Conservation (phyloP, 1,140 invertebrate genomes). For the Hydropsyche tenuis region DNA sequence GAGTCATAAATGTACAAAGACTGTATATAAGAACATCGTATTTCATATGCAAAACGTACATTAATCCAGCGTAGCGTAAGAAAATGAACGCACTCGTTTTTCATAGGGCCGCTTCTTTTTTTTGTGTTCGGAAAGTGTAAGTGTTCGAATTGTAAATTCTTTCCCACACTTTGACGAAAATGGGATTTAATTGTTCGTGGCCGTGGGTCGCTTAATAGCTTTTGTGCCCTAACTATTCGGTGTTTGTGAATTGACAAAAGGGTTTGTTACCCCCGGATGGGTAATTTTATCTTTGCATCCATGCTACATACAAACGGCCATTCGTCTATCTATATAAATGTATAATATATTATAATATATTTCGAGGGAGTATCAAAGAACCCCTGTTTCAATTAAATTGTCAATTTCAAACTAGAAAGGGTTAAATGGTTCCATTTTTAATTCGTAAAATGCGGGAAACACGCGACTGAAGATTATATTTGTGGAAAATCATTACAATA, state of each 20-base stretch:
- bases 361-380: conserved; percentile 36
- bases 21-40: background rate
- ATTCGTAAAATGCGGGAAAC: conserved; percentile 27
- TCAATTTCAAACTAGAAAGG: conserved; percentile 36
- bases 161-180: conserved; percentile 32
- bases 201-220: background rate
- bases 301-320: background rate
- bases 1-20: conserved; percentile 23
- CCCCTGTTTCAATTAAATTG: conserved; percentile 48
- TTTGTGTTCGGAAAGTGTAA: background rate
- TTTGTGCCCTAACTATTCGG: conserved; percentile 17
- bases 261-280: conserved; percentile 43
- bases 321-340: background rate
- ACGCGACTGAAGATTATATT: background rate
- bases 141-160: conserved; percentile 15
- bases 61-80: conserved; percentile 8
- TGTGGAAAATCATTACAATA: background rate
- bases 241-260: conserved; percentile 41
- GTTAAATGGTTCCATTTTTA: background rate
- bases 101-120: background rate
- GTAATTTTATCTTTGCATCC: conserved; percentile 41
- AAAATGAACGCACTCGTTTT: background rate
- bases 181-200: conserved; percentile 36
- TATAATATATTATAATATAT: conserved; percentile 25
- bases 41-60: conserved; percentile 7